Evolutionary conservation across 1,140 invertebrate species (phyloP).

Genomic region (Ditylenchus dipsaci): DNA sequence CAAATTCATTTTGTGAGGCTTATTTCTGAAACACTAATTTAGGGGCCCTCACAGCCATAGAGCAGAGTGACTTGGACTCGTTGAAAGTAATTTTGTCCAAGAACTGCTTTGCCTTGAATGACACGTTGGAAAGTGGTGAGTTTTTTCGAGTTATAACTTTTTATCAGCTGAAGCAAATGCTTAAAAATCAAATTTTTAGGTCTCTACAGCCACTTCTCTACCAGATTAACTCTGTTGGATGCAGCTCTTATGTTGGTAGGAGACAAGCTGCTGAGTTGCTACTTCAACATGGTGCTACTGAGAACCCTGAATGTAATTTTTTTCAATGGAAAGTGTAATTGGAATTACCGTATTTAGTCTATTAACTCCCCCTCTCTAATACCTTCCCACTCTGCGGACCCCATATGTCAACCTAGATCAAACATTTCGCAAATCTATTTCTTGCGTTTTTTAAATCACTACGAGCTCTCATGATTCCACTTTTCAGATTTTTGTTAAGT

Average conservation of each 20-base stretch:
- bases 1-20: neutral
- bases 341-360: too few species aligned
- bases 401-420: too few species aligned
- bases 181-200: neutral
- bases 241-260: slow-evolving; percentile 33
- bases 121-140: slow-evolving; percentile 17
- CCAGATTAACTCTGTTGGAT: slow-evolving; percentile 25
- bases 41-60: slow-evolving; percentile 33
- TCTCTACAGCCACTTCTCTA: slow-evolving; percentile 29
- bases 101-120: slow-evolving; percentile 23
- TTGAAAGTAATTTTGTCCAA: slow-evolving; percentile 28
- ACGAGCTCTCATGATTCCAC: too few species aligned
- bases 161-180: neutral
- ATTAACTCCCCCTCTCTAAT: too few species aligned
- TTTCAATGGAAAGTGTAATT: too few species aligned
- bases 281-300: slow-evolving; percentile 29
- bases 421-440: too few species aligned
- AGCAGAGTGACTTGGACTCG: slow-evolving; percentile 35
- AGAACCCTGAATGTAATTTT: slow-evolving; percentile 27
- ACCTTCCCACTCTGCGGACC: too few species aligned
- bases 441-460: too few species aligned
- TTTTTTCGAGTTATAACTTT: neutral
- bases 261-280: slow-evolving; percentile 20
- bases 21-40: neutral
- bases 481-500: too few species aligned